Percentiles rank a stretch among this genome's conserved stretches.
Evolutionary conservation across 2,113 vertebrate species (phyloP).

Genomic region (Murina feae): DNA sequence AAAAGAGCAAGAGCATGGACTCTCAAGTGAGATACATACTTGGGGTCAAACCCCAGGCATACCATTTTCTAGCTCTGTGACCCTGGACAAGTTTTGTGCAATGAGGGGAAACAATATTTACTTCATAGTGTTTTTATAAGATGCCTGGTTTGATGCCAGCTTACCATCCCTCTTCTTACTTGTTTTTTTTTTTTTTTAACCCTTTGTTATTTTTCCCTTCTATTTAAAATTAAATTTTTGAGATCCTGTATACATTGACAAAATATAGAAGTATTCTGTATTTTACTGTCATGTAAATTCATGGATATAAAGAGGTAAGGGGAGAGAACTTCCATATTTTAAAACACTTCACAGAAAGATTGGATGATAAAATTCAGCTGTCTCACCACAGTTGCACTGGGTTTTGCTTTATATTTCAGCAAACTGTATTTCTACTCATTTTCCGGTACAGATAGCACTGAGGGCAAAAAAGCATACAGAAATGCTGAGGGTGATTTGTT

Average conservation of each 20-base stretch:
- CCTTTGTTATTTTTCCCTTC: neutral
- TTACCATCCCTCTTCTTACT: neutral
- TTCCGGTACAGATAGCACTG: neutral
- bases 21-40: neutral
- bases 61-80: neutral
- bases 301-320: neutral
- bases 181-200: neutral
- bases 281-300: neutral
- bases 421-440: neutral
- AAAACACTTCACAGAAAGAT: neutral
- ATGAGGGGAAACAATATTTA: neutral
- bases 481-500: neutral
- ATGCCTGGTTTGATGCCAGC: neutral
- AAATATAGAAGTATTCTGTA: neutral
- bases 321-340: neutral
- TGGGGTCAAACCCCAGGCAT: neutral
- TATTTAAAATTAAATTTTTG: constrained; percentile 10
- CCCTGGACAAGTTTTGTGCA: neutral
- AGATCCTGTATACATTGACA: neutral
- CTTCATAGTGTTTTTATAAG: neutral
- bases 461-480: neutral
- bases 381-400: neutral
- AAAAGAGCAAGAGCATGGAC: neutral
- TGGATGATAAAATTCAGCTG: neutral
- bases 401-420: constrained; percentile 17